Evolutionary conservation across 2,113 vertebrate species (phyloP).

Genomic region (Burhinus oedicnemus): DNA sequence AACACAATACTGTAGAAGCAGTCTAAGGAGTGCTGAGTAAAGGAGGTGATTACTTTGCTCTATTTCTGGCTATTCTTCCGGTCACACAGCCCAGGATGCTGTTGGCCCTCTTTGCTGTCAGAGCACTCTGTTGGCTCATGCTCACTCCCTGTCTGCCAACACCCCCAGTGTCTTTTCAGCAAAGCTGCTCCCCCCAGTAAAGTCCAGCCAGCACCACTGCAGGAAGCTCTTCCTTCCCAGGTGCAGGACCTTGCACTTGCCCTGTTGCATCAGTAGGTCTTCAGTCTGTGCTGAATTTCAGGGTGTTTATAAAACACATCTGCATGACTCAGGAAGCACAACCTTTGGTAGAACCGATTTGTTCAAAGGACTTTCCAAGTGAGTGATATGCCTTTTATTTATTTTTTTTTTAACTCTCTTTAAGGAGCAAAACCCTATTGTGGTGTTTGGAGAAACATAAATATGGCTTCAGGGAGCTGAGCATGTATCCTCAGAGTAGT

Average conservation of each 20-base stretch:
- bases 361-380: neutral
- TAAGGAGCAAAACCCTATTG: neutral
- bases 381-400: accelerated
- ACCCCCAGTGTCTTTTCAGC: neutral
- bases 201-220: neutral
- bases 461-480: neutral
- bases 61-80: neutral
- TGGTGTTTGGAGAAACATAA: neutral
- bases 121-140: neutral
- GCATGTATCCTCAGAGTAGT: neutral
- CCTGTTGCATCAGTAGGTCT: neutral
- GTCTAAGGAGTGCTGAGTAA: neutral
- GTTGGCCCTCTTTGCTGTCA: neutral
- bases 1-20: neutral
- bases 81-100: neutral
- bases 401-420: neutral
- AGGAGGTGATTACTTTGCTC: neutral
- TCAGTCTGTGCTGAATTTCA: neutral
- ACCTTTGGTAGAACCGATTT: neutral
- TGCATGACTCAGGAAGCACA: neutral
- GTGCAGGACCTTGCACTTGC: neutral
- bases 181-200: neutral
- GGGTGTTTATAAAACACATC: neutral
- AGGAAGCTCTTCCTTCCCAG: neutral
- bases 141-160: neutral